A percentile compares a stretch with the other conserved stretches of the same genome.
These are phyloP conservation scores for Hapalemur alaotrensis DNA, from an alignment of 2,797 vertebrate species.

Conservation along the genomic window DNA sequence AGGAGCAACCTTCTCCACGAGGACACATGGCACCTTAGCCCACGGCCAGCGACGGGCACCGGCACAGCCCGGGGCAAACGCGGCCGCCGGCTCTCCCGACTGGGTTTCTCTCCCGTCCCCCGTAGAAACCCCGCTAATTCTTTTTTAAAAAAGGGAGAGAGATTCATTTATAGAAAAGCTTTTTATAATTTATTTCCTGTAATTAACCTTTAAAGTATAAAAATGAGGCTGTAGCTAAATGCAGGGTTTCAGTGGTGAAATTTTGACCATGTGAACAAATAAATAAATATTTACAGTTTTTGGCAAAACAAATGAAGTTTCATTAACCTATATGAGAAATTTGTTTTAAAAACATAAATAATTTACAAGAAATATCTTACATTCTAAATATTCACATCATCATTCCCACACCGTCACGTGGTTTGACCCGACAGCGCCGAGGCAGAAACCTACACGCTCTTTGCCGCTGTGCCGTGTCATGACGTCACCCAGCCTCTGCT, in stretches of 20 bases:
- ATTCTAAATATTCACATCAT: conserved; percentile 98
- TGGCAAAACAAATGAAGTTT: conserved; percentile 87
- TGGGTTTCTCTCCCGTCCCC: not conserved
- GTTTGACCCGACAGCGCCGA: conserved; percentile 73
- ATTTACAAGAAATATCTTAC: conserved; percentile 98
- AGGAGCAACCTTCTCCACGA: conserved; percentile 3
- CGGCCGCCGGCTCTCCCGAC: too few relatives aligned
- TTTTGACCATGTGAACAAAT: conserved; percentile 95
- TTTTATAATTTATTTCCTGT: conserved; percentile 88
- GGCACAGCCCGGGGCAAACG: not conserved
- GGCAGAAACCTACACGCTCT: conserved; percentile 76
- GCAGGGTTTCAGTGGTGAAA: conserved; percentile 86
- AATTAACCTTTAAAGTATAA: conserved; percentile 80
- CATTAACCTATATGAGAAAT: conserved; percentile 77
- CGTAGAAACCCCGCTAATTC: conserved; percentile 62
- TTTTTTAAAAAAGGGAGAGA: conserved; percentile 82
- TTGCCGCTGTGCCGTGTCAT: conserved; percentile 75
- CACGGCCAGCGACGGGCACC: not conserved
- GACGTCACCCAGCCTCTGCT: conserved; percentile 70
- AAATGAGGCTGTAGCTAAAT: conserved; percentile 84
- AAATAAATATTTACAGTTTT: conserved; percentile 99
- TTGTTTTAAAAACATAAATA: conserved; percentile 90
- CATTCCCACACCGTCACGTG: conserved; percentile 76
- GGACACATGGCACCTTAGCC: not conserved
- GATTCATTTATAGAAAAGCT: conserved; percentile 82